Percentiles rank a stretch among this genome's conserved stretches.
phyloP scores from a whole-genome alignment of 2,888 invertebrate genomes.

The Toxonevra muliebris region DNA sequence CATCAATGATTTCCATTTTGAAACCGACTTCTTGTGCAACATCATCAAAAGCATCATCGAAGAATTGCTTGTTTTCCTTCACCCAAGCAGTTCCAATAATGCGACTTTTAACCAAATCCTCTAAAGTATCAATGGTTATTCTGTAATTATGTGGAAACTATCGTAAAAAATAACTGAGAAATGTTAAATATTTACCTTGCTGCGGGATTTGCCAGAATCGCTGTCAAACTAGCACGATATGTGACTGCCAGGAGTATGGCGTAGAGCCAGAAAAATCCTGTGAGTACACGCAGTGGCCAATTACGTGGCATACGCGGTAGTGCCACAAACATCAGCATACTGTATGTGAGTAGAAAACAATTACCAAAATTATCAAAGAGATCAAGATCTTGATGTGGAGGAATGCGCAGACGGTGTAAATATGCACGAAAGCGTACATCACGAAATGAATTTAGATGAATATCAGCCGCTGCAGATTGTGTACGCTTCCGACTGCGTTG shows the following conservation, averaged over 20 bases:
- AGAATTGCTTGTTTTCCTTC: conserved; percentile 75
- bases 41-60: conserved; percentile 75
- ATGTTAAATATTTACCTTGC: conserved; percentile 67
- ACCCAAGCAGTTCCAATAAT: conserved; percentile 79
- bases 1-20: conserved; percentile 72
- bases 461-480: not conserved
- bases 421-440: conserved; percentile 52
- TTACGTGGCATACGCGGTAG: conserved; percentile 79
- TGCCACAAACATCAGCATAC: conserved; percentile 83
- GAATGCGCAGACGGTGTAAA: conserved; percentile 43
- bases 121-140: conserved; percentile 80
- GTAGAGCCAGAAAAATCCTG: conserved; percentile 90
- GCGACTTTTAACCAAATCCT: conserved; percentile 73
- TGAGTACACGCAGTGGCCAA: conserved; percentile 82
- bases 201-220: conserved; percentile 81
- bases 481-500: not conserved
- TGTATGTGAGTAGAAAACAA: conserved; percentile 81
- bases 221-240: conserved; percentile 86
- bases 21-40: conserved; percentile 73
- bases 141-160: conserved; percentile 61
- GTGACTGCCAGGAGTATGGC: conserved; percentile 81
- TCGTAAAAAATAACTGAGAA: not conserved
- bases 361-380: conserved; percentile 78
- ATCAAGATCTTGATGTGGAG: conserved; percentile 59
- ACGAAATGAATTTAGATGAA: conserved; percentile 33